Base-by-base conservation (phyloP, 2,113 vertebrate species). In the Prionailurus bengalensis region DNA sequence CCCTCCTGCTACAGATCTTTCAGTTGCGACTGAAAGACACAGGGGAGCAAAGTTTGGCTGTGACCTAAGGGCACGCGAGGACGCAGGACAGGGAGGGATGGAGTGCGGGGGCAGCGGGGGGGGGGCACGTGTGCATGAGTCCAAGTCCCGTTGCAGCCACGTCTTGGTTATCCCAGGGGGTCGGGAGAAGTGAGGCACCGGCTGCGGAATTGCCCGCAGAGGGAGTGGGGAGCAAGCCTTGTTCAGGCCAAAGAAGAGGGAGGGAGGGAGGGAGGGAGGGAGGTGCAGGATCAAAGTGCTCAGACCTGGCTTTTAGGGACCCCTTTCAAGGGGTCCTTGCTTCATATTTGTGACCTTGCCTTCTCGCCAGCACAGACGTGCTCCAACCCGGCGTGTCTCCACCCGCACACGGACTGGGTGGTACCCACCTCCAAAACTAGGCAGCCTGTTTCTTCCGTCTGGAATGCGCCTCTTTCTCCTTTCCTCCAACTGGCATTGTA, bases 391-490 rank as follows among this genome's bases (percentile, higher is more conserved):
- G 25, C 31, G 8, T 3, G 1, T 19, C 25, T 74, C 14, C 42
- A 7, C 19, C 1, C 1, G 5, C 9, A 5, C 17, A 11, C 0
- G 27, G 27, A 65, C 42, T 4, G 2, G 23, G 7, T 65, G 4
- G 5, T 2, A 4, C 4, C 2, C 2, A 2, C 61, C 68, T 68
- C 10, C 27, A 83, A 94, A 61, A 12, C 36, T 3, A 9, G 23
- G 19, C 5, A 45, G 7, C 61, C 2, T 94, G 2, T 70, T 61
- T 70, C 71, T 89, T 85, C 58, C 14, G 1, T 8, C 70, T 10
- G 12, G 12, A 83, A 74, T 10, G 2, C 19, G 15, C 19, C 17
- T 63, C 29, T 61, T 66, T 91, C 48, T 91, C 7, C 21, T 86
- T 70, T 58, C 4, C 12, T 15, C 42, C 73, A 71, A 1, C 71